Base-by-base conservation (phyloP, 2,888 invertebrate genomes). In the Lochmaea crataegi region DNA sequence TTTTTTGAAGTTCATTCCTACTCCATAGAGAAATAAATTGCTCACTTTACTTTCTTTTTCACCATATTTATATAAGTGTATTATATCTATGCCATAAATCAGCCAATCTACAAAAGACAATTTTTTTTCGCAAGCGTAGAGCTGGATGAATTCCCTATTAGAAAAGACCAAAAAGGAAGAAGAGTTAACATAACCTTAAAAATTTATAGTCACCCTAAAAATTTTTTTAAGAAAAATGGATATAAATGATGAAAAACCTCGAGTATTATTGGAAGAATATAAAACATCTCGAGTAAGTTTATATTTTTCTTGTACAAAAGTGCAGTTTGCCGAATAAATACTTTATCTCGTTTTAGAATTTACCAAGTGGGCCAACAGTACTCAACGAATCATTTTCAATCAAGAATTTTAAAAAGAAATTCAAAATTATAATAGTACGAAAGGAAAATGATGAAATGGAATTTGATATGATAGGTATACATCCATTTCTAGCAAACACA, bases 391-490 rank as follows among this genome's bases (percentile, higher is more conserved):
- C 89, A 12, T 95, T 94, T 90, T 90, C 87, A 81, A 88, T 93
- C 61, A 90, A 92, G 73, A 91, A 90, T 73, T 95, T 95, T 83
- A 90, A 90, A 78, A 90, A 92, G 84, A 93, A 90, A 81, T 89
- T 90, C 78, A 87, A 86, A 16, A 89, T 91, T 64, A 89, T 90
- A 3, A 76, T 91, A 61, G 87, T 90, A 5, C 86, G 89, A 22
- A 88, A 89, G 84, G 91, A 94, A 76, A 90, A 90, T 65, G 88
- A 87, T 72, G 95, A 95, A 86, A 90, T 97, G 87, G 97, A 97
- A 87, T 96, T 97, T 86, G 97, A 97, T 86, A 85, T 97, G 80
- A 93, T 96, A 82, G 96, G 96, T 1, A 91, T 95, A 64, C 93
- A 94, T 81, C 92, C 94, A 9, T 92, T 94, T 0, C 89, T 97